Evolutionary conservation across 2,888 invertebrate genomes (phyloP).

Genomic region (Piscicola geometra): DNA sequence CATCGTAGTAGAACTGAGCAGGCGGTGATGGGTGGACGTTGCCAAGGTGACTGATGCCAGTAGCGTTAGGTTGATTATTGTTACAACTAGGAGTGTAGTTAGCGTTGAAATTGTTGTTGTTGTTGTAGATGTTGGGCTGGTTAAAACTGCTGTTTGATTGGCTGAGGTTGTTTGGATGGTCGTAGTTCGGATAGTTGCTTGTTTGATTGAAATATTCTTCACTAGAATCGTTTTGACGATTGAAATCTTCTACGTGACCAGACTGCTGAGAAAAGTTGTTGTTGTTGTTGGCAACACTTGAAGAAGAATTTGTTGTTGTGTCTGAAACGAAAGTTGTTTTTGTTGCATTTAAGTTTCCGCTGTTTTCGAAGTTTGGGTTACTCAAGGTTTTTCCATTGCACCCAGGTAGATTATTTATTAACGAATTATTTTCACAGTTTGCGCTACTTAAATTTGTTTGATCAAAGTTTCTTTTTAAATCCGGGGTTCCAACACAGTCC

Average conservation of each 20-base stretch:
- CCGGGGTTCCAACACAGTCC: background rate
- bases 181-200: background rate
- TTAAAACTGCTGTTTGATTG: background rate
- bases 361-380: too few relatives aligned
- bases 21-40: constrained; percentile 1
- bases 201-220: too few relatives aligned
- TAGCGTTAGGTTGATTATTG: background rate
- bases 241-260: too few relatives aligned
- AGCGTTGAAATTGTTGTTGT: background rate
- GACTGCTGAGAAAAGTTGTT: background rate
- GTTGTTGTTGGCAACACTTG: background rate
- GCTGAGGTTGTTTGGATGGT: constrained; percentile 7
- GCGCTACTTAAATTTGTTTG: too few relatives aligned
- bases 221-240: too few relatives aligned
- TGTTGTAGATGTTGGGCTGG: background rate
- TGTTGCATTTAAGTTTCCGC: too few relatives aligned
- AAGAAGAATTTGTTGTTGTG: background rate
- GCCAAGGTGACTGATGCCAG: background rate
- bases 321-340: background rate
- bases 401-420: constrained; percentile 1
- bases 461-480: too few relatives aligned
- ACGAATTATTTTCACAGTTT: too few relatives aligned
- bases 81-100: background rate
- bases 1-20: constrained; percentile 28
- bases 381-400: too few relatives aligned